These are phyloP conservation scores for Urocynchramus pylzowi DNA, from an alignment of 2,113 vertebrate genomes.

Conservation along the genomic window DNA sequence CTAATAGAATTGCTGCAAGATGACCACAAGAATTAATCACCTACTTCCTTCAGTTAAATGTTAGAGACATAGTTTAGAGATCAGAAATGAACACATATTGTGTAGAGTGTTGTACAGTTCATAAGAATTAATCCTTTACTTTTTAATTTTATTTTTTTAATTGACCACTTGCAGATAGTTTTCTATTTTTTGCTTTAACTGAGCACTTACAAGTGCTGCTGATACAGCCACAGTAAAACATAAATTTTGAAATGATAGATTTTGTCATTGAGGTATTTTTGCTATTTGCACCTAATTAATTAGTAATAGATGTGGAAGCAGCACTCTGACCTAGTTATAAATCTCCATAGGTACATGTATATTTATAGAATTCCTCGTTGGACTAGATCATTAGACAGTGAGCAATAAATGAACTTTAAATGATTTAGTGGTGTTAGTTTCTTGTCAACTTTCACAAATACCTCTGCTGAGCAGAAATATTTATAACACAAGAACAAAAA, in stretches of 20 bases:
- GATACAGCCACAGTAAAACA: background rate
- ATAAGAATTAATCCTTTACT: constrained; percentile 1
- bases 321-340: constrained; percentile 65
- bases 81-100: background rate
- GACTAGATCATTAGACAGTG: constrained; percentile 42
- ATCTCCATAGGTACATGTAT: constrained; percentile 49
- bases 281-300: constrained; percentile 68
- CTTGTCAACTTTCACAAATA: constrained; percentile 9
- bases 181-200: background rate
- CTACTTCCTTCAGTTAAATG: constrained; percentile 7
- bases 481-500: background rate
- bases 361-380: constrained; percentile 63
- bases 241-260: constrained; percentile 32
- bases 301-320: constrained; percentile 65
- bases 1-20: constrained; percentile 9
- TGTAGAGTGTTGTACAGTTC: background rate
- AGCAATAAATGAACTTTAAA: constrained; percentile 50
- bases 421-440: background rate
- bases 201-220: background rate
- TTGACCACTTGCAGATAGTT: background rate
- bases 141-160: background rate
- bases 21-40: constrained; percentile 35
- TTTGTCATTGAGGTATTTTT: constrained; percentile 58
- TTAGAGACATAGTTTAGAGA: background rate
- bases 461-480: background rate